phyloP scores from a whole-genome alignment of 2,888 invertebrate genomes.

The Neoitamus cyanurus region DNA sequence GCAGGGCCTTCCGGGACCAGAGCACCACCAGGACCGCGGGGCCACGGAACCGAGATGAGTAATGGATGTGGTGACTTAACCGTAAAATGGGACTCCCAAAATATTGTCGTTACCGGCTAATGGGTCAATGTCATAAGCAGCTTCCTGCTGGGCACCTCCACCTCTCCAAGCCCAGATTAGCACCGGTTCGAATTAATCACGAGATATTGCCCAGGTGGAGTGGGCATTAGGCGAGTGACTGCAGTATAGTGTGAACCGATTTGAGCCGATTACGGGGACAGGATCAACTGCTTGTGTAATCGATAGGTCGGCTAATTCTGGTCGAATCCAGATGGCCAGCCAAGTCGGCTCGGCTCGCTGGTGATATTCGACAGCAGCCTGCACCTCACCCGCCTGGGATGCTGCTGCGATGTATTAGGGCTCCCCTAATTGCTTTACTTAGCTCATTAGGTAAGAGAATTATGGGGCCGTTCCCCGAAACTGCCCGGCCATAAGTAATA shows the following conservation, averaged over 20 bases:
- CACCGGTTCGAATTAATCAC: not conserved
- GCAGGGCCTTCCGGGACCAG: not conserved
- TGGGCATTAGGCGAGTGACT: too few relatives aligned
- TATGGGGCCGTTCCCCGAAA: not conserved
- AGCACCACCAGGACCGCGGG: not conserved
- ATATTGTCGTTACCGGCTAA: conserved; percentile 18
- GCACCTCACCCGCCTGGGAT: not conserved
- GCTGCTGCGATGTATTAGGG: not conserved
- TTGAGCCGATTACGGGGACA: not conserved
- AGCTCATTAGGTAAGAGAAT: conserved; percentile 35
- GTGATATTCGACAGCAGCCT: not conserved
- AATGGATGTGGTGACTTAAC: conserved; percentile 31
- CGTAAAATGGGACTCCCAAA: conserved; percentile 12
- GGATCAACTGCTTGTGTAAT: conserved; percentile 1
- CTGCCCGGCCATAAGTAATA: not conserved
- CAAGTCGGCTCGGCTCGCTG: too few relatives aligned
- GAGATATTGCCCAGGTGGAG: not conserved
- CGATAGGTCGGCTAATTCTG: not conserved
- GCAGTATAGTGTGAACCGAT: not conserved
- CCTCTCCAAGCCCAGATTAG: not conserved
- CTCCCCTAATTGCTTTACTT: conserved; percentile 30
- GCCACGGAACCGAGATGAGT: not conserved
- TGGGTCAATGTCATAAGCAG: conserved; percentile 29
- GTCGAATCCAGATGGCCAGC: not conserved
- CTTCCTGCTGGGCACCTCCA: not conserved